Evolutionary conservation across 64 coral and sea anemone genomes (phyloP).

Genomic region (Porites lutea): DNA sequence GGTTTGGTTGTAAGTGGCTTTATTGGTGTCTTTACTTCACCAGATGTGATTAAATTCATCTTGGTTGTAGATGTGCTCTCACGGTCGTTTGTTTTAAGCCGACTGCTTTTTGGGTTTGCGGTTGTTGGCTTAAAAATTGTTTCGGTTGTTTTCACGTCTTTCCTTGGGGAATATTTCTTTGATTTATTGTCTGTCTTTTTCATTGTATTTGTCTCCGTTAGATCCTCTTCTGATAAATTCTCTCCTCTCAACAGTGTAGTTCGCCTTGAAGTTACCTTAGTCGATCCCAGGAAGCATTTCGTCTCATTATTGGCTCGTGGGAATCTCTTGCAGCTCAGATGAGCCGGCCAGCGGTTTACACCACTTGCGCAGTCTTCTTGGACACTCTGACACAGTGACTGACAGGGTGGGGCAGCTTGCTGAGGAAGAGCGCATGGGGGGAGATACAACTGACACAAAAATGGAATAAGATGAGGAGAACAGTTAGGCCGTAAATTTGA

Average conservation of each 20-base stretch:
- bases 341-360: slow-evolving; percentile 22
- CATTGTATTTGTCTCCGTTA: slow-evolving; percentile 1
- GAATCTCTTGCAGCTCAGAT: slow-evolving; percentile 42
- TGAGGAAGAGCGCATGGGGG: slow-evolving; percentile 30
- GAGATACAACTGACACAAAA: slow-evolving; percentile 39
- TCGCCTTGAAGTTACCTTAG: slow-evolving; percentile 10
- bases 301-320: slow-evolving; percentile 23
- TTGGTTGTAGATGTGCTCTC: too few species aligned
- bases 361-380: slow-evolving; percentile 32
- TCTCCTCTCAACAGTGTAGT: neutral
- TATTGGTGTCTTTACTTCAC: too few species aligned
- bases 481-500: slow-evolving; percentile 50
- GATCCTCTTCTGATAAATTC: neutral
- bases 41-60: too few species aligned
- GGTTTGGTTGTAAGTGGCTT: too few species aligned
- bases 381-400: slow-evolving; percentile 49
- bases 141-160: neutral
- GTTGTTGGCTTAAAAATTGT: neutral
- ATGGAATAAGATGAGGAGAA: slow-evolving; percentile 32
- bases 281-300: slow-evolving; percentile 2
- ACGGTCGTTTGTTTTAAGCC: too few species aligned
- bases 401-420: slow-evolving; percentile 41
- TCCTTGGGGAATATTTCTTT: neutral
- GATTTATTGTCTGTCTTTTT: neutral
- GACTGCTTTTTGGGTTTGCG: neutral